phyloP scores from a whole-genome alignment of 2,888 invertebrate genomes.

The Lithophane leautieri region DNA sequence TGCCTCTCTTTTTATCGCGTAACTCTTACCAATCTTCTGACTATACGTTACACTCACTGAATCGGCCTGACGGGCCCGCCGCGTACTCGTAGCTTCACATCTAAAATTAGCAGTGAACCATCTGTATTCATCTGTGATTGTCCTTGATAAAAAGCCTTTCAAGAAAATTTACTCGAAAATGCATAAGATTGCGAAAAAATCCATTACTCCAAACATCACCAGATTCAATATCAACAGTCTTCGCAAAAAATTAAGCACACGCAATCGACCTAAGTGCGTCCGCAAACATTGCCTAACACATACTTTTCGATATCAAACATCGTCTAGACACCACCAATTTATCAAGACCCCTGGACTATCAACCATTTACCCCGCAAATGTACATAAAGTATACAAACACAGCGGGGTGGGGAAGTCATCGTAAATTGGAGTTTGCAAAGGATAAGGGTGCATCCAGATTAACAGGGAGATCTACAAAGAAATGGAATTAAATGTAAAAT shows the following conservation, averaged over 20 bases:
- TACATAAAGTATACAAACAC: not conserved
- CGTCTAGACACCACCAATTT: conserved; percentile 77
- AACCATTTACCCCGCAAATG: conserved; percentile 8
- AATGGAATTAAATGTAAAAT: conserved; percentile 91
- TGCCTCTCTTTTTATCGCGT: too few relatives aligned
- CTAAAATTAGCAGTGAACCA: too few relatives aligned
- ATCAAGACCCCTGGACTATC: conserved; percentile 62
- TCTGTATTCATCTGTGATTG: too few relatives aligned
- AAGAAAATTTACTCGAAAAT: not conserved
- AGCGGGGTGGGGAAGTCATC: conserved; percentile 65
- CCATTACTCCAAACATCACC: conserved; percentile 34
- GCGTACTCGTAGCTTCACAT: too few relatives aligned
- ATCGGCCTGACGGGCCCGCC: too few relatives aligned
- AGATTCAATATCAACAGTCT: conserved; percentile 65
- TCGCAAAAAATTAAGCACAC: conserved; percentile 77
- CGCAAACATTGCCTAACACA: conserved; percentile 84
- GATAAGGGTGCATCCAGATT: conserved; percentile 89
- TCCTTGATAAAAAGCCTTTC: too few relatives aligned
- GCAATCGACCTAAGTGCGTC: conserved; percentile 82
- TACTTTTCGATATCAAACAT: conserved; percentile 86
- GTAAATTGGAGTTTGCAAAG: conserved; percentile 69
- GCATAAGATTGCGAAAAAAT: not conserved
- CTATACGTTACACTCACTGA: too few relatives aligned
- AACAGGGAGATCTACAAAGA: conserved; percentile 89
- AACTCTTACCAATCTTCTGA: too few relatives aligned